phyloP scores from a whole-genome alignment of 2,888 invertebrate genomes.

The Thelaira solivaga region DNA sequence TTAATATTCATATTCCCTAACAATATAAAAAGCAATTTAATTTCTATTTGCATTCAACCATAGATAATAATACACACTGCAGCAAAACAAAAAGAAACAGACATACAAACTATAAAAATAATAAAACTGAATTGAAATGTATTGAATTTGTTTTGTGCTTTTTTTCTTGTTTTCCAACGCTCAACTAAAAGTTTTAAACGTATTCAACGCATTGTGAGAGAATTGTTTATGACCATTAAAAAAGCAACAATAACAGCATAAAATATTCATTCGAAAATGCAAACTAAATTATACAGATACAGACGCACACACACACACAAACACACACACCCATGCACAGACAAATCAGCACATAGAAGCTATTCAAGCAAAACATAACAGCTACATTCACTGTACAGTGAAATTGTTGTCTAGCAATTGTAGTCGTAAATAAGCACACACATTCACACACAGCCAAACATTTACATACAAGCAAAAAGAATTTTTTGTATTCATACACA shows the following conservation, averaged over 20 bases:
- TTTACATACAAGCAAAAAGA: not conserved
- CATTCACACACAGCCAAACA: not conserved
- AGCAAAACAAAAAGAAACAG: not conserved
- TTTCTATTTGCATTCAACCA: conserved; percentile 13
- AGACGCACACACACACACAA: not conserved
- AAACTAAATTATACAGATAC: conserved; percentile 33
- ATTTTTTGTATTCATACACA: not conserved
- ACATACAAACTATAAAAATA: not conserved
- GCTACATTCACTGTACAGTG: too few relatives aligned
- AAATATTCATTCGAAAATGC: conserved; percentile 31
- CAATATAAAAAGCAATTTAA: conserved; percentile 17
- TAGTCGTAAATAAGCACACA: not conserved
- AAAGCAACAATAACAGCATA: conserved; percentile 38
- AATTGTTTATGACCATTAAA: conserved; percentile 51
- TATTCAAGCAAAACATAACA: too few relatives aligned
- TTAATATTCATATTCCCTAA: not conserved
- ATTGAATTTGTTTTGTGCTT: conserved; percentile 12
- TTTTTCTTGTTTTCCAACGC: not conserved
- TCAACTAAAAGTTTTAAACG: conserved; percentile 14
- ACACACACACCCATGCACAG: not conserved
- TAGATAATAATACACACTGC: not conserved
- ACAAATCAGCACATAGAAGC: too few relatives aligned
- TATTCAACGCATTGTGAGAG: conserved; percentile 3
- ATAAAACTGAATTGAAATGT: too few relatives aligned
- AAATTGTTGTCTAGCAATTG: too few relatives aligned